Base-by-base conservation (phyloP, 2,888 invertebrate species). In the Bugulina stolonifera region DNA sequence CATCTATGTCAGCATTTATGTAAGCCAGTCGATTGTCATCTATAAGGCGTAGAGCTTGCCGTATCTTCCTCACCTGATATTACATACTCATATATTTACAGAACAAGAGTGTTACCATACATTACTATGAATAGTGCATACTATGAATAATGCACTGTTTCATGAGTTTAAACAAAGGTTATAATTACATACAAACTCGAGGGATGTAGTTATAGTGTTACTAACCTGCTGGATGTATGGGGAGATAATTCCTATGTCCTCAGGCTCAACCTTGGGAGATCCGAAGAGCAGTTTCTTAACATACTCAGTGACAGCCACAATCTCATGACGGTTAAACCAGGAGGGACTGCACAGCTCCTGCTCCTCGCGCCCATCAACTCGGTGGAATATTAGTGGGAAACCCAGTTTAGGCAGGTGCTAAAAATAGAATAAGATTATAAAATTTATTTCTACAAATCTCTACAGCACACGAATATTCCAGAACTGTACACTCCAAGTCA, bases 301-400 rank as follows among this genome's bases (percentile, higher is more conserved):
- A 72, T 81, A 81, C 3, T 76, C 73, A 52, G 76, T 58, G 0
- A 80, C 79, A 14, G 76, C 69, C n/a, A 74, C 71, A 2, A 77
- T 78, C 73, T 81, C 81, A 32, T 76, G 76, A n/a, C 79, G 75
- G 74, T 81, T 81, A 76, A 81, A 81, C 75, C 79, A 81, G 1
- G 81, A 81, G 0, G 81, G 81, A 73, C 79, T 79, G 58, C 77
- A 76, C 69, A 77, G 79, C 71, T 81, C 81, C 52, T 80, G 75
- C 75, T 75, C 75, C 69, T 81, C 81, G 72, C 78, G 74, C 0
- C 81, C 82, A 5, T 76, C 72, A 2, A 81, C 77, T 1, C 80
- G 78, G 69, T 81, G 81, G 73, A 82, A 80, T 23, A 82, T 72
- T 14, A 82, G 34, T 0, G 81, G 81, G 73, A 79, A 78, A 0